Percentiles rank a stretch among this genome's conserved stretches.
Conservation (phyloP, 2,113 vertebrate species). For the Strigops habroptila region DNA sequence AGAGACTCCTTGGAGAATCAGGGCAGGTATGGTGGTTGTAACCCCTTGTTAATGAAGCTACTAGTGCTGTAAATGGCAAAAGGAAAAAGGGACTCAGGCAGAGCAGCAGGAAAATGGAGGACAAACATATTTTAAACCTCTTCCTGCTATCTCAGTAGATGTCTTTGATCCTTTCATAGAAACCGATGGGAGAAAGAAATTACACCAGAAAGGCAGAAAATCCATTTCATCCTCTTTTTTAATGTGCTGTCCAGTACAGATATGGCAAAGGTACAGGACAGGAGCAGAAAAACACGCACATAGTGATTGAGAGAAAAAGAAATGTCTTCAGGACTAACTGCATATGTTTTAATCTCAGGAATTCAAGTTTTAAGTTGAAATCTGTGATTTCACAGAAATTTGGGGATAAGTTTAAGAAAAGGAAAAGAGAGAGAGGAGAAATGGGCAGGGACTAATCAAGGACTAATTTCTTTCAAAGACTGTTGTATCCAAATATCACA, state of each 20-base stretch:
- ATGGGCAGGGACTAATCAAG: not conserved
- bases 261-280: not conserved
- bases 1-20: not conserved
- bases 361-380: not conserved
- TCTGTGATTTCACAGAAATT: not conserved
- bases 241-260: not conserved
- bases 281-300: not conserved
- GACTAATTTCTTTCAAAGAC: not conserved
- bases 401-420: not conserved
- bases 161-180: not conserved
- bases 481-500: not conserved
- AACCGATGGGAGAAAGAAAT: not conserved
- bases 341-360: not conserved
- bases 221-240: not conserved
- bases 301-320: not conserved
- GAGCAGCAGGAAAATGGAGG: not conserved
- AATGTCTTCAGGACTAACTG: not conserved
- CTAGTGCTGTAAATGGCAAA: not conserved
- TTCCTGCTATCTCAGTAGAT: not conserved
- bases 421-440: not conserved
- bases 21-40: not conserved
- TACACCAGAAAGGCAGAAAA: not conserved
- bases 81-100: not conserved
- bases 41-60: not conserved
- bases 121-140: not conserved